Conservation (phyloP, 2,113 vertebrate genomes). For the Notechis scutatus region DNA sequence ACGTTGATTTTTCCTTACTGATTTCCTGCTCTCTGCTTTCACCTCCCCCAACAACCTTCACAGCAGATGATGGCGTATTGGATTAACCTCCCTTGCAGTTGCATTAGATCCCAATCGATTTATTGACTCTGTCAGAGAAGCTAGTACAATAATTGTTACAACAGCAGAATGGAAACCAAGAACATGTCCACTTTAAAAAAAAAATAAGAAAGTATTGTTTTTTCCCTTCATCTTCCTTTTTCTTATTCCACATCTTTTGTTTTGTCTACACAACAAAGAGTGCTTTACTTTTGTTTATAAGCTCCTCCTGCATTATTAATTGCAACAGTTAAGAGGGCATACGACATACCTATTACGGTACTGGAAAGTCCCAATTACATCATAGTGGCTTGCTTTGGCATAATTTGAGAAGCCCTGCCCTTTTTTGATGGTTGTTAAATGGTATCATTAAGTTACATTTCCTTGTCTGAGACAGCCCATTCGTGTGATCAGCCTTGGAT, state of each 20-base stretch:
- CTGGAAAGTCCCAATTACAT: slow-evolving; percentile 64
- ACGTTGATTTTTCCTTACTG: slow-evolving; percentile 34
- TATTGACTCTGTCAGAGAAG: slow-evolving; percentile 83
- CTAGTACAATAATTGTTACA: slow-evolving; percentile 76
- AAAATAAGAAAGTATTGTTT: slow-evolving; percentile 57
- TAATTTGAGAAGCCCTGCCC: slow-evolving; percentile 45
- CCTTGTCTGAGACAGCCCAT: slow-evolving; percentile 65
- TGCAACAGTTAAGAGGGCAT: slow-evolving; percentile 60
- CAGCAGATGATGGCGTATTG: slow-evolving; percentile 70
- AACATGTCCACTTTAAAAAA: slow-evolving; percentile 57
- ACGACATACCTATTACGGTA: slow-evolving; percentile 40
- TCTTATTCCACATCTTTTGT: slow-evolving; percentile 62
- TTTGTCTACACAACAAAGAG: slow-evolving; percentile 71
- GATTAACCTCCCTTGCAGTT: slow-evolving; percentile 70
- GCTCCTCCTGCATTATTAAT: slow-evolving; percentile 75
- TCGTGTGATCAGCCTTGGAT: slow-evolving; percentile 66
- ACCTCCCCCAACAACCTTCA: slow-evolving; percentile 37
- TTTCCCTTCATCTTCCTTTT: slow-evolving; percentile 23
- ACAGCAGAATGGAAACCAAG: slow-evolving; percentile 76
- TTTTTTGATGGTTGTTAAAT: slow-evolving; percentile 51
- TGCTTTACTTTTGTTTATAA: slow-evolving; percentile 75
- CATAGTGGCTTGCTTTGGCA: slow-evolving; percentile 39
- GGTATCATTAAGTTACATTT: slow-evolving; percentile 68
- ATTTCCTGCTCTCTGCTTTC: slow-evolving; percentile 45
- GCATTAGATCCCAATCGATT: slow-evolving; percentile 79